Conservation (phyloP, 2,113 vertebrate species). For the Megaptera novaeangliae region DNA sequence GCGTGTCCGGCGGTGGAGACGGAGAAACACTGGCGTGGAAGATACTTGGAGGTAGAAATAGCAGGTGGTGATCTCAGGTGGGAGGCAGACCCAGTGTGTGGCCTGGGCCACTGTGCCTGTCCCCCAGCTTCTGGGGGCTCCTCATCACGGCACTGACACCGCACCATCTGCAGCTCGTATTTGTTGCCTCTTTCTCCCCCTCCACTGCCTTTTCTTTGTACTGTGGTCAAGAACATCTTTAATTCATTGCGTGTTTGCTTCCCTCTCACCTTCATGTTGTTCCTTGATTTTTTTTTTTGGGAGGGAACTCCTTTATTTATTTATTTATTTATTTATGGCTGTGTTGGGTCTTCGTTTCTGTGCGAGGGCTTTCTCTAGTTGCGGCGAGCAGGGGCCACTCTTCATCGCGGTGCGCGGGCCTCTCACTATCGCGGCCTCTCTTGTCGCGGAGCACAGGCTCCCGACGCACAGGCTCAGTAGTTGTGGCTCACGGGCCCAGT, state of each 20-base stretch:
- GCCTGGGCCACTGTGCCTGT: no score
- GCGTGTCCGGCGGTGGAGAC: fast-evolving
- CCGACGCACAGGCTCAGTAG: neutral
- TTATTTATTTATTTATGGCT: no score
- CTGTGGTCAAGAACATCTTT: neutral
- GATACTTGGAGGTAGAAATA: neutral
- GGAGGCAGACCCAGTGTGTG: neutral
- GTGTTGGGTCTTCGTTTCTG: no score
- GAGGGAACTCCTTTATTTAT: no score
- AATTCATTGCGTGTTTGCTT: neutral
- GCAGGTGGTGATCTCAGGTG: neutral
- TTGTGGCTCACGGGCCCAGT: neutral
- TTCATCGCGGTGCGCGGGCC: no score
- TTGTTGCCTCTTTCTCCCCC: neutral
- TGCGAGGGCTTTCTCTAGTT: no score
- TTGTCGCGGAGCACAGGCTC: no score
- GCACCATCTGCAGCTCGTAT: neutral
- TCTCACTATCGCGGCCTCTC: no score
- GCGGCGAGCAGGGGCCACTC: no score
- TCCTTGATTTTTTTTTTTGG: neutral
- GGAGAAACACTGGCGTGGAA: neutral
- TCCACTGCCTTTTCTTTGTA: neutral
- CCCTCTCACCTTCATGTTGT: neutral
- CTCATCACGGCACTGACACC: no score
- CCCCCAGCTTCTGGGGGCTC: neutral